Base-by-base conservation (phyloP, 2,888 invertebrate genomes). In the Thelaira solivaga region DNA sequence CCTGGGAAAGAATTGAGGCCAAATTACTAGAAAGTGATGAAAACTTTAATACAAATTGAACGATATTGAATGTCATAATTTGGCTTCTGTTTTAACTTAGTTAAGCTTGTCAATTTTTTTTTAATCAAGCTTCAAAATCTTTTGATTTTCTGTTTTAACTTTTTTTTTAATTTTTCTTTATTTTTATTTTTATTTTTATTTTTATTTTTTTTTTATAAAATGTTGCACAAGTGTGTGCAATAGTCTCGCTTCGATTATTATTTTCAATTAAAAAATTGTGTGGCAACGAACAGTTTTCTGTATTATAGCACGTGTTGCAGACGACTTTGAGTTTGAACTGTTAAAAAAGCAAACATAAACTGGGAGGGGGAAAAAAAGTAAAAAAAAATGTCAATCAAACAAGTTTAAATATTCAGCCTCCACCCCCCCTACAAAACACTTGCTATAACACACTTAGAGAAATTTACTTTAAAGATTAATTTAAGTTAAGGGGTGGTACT, bases 251-350 rank as follows among this genome's bases (percentile, higher is more conserved):
- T 49, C 49, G 49, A 72, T 73, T 68, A 68, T 67, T 62, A 68
- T 68, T 77, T 73, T 68, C 77, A 77, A 77, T 77, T 73, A 77
- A 67, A 69, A 77, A 68, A 26, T 68, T 49, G 68, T 77, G 72
- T 10, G 41, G 4, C 4, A 45, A 45, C 16, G 4, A 76, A 55
- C 45, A 53, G 29, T 18, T 64, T 57, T 13, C 31, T 41, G 18
- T 24, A 43, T 18, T 18, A 34, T 36, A 11, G n/a, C 24, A 11
- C 20, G n/a, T n/a, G 11, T 55, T 36, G 7, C 13, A n/a, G 5
- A 2, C 8, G 5, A 8, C 39, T 16, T 1, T 34, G 6, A 36
- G 11, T 6, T n/a, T 26, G 18, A 18, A 1, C n/a, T n/a, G n/a
- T n/a, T n/a, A n/a, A n/a, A n/a, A n/a, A n/a, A n/a, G n/a, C n/a